These are phyloP conservation scores for Scopus umbretta DNA, from an alignment of 2,113 vertebrate genomes.

Conservation along the genomic window DNA sequence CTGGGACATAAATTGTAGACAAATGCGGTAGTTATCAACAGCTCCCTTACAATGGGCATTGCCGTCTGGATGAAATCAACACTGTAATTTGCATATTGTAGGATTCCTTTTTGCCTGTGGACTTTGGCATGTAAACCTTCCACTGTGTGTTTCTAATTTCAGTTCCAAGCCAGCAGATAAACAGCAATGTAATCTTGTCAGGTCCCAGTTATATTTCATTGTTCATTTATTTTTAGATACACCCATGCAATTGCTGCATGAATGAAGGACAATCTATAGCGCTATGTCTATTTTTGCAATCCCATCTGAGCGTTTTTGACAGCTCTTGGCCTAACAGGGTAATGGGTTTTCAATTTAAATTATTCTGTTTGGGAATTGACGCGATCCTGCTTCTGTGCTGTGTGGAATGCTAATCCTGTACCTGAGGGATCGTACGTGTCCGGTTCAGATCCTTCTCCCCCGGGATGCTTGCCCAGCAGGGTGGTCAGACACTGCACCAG, in stretches of 20 bases:
- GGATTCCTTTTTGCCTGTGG: not conserved
- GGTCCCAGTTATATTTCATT: conserved; percentile 7
- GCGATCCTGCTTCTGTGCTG: not conserved
- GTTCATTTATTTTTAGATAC: conserved; percentile 26
- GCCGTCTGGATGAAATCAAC: not conserved
- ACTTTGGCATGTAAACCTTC: not conserved
- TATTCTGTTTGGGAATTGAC: not conserved
- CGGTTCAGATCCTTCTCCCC: conserved; percentile 51
- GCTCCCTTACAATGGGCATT: not conserved
- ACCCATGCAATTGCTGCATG: not conserved
- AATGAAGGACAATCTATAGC: conserved; percentile 2
- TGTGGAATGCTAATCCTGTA: conserved; percentile 24
- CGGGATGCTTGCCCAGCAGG: conserved; percentile 71
- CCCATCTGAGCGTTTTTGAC: not conserved
- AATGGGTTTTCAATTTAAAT: conserved; percentile 21
- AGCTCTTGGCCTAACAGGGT: not conserved
- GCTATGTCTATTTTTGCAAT: conserved; percentile 1
- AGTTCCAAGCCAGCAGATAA: not conserved
- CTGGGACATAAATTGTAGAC: not conserved
- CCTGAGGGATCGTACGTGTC: conserved; percentile 42
- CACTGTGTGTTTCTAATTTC: not conserved
- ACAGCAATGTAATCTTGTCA: conserved; percentile 18
- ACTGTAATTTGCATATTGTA: not conserved
- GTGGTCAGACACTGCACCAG: conserved; percentile 76
- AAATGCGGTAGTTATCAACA: not conserved